A percentile compares a stretch with the other conserved stretches of the same genome.
Conservation (phyloP, 2,113 vertebrate species). For the Mesembrinibis cayennensis region DNA sequence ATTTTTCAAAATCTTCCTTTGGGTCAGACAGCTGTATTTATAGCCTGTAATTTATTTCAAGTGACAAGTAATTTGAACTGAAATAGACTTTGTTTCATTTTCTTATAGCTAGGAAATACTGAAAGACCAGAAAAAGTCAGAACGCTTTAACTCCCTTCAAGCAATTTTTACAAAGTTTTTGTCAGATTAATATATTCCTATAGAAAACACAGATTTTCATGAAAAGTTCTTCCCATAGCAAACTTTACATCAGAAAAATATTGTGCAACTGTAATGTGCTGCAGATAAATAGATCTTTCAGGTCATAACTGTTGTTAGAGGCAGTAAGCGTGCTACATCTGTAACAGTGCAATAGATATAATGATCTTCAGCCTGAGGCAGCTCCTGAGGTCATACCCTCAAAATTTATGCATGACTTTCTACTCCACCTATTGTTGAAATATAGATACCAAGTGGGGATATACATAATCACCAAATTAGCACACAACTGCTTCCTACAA, state of each 20-base stretch:
- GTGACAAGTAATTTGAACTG: neutral
- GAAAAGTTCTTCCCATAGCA: neutral
- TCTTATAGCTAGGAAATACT: neutral
- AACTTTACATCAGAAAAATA: neutral
- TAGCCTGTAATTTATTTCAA: neutral
- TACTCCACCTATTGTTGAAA: neutral
- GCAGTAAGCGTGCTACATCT: neutral
- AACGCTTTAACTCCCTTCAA: neutral
- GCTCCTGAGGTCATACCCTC: neutral
- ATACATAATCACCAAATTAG: conserved; percentile 16
- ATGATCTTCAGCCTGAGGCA: conserved; percentile 1
- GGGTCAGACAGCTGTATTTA: neutral
- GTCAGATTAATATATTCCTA: neutral
- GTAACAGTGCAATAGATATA: neutral
- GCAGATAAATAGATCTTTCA: neutral
- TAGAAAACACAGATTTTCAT: neutral
- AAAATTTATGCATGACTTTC: neutral
- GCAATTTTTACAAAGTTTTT: neutral
- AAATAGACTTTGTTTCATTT: neutral
- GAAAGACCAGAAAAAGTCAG: neutral
- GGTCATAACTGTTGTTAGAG: neutral
- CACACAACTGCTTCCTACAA: neutral
- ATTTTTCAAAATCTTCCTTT: neutral
- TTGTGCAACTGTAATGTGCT: neutral
- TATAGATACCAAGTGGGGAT: neutral